Percentiles rank a stretch among this genome's conserved stretches.
Conservation (phyloP, 2,113 vertebrate genomes). For the Chitala chitala region DNA sequence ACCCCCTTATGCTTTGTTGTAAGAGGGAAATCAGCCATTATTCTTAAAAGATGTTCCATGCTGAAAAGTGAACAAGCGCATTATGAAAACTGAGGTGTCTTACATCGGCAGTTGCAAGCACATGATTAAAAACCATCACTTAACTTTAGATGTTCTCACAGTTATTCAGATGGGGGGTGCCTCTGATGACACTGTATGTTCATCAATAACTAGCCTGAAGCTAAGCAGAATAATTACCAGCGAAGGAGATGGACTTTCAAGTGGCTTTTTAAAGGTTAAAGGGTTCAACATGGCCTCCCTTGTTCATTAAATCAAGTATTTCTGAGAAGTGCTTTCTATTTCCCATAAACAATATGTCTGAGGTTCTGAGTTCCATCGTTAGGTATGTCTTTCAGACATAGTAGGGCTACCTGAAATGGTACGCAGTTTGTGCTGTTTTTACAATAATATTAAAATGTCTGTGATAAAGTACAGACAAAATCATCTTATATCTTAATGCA, state of each 20-base stretch:
- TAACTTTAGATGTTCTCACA: too few species aligned
- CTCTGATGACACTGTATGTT: background rate
- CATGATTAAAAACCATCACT: background rate
- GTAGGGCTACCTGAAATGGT: too few species aligned
- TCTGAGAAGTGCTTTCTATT: too few species aligned
- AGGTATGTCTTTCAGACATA: too few species aligned
- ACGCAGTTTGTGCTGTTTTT: too few species aligned
- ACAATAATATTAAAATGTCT: background rate
- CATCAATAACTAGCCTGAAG: constrained; percentile 7
- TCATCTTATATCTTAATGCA: background rate
- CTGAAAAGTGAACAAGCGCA: background rate
- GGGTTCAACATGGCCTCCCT: too few species aligned
- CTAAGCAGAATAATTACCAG: background rate
- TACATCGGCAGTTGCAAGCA: background rate
- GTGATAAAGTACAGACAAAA: background rate
- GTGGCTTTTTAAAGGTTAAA: too few species aligned
- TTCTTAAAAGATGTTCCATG: background rate
- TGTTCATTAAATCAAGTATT: too few species aligned
- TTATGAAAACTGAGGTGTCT: background rate
- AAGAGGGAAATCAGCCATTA: background rate
- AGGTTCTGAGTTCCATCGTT: too few species aligned
- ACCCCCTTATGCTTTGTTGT: background rate
- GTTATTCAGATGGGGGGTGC: too few species aligned
- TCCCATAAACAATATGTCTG: too few species aligned
- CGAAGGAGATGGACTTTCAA: background rate